phyloP scores from a whole-genome alignment of 1,140 invertebrate species.

The Saccostrea echinata region DNA sequence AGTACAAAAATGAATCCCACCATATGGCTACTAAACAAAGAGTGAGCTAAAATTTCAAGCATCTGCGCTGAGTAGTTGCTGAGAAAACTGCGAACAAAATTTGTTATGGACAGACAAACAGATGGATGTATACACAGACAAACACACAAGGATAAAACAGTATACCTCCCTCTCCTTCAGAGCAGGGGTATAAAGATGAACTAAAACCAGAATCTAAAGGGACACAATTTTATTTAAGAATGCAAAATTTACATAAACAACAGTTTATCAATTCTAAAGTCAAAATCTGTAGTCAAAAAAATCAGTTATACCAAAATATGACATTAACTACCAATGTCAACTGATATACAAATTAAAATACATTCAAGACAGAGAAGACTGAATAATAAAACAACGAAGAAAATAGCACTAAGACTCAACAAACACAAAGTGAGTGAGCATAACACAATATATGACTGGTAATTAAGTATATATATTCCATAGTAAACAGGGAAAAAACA shows the following conservation, averaged over 20 bases:
- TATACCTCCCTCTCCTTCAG: no score
- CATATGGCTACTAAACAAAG: no score
- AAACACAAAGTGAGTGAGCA: background rate
- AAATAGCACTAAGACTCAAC: background rate
- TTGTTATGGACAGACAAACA: no score
- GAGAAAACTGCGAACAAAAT: no score
- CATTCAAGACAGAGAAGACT: background rate
- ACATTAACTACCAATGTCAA: background rate
- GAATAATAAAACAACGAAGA: background rate
- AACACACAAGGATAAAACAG: no score
- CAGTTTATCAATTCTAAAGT: slow-evolving; percentile 7
- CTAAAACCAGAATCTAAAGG: background rate
- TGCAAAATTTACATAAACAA: slow-evolving; percentile 18
- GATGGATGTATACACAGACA: no score
- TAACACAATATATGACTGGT: background rate
- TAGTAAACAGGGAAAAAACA: background rate
- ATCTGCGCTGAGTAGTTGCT: no score
- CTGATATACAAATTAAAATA: background rate
- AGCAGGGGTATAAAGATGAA: no score
- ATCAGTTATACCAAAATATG: background rate
- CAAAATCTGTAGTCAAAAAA: slow-evolving; percentile 10
- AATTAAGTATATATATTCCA: background rate
- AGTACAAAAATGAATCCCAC: no score
- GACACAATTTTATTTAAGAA: slow-evolving; percentile 15
- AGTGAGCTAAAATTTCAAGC: no score